Conservation (phyloP, 2,888 invertebrate genomes). For the Julus scandinavius region DNA sequence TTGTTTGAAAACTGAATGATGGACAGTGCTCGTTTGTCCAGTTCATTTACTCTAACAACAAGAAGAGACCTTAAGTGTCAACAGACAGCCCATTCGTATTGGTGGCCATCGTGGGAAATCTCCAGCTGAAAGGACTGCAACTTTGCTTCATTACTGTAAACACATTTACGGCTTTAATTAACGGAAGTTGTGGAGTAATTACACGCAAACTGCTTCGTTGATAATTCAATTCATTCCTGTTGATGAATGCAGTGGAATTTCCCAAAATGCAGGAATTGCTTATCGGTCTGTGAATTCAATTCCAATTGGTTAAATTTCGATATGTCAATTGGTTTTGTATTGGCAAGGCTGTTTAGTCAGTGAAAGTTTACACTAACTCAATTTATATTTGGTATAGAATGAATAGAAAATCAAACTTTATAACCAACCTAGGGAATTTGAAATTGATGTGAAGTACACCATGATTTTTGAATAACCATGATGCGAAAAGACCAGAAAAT, state of each 20-base stretch:
- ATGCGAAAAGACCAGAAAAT: too few relatives aligned
- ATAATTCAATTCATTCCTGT: background rate
- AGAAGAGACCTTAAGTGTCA: background rate
- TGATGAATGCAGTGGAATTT: background rate
- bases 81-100: background rate
- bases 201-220: background rate
- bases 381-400: too few relatives aligned
- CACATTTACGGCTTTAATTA: background rate
- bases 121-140: background rate
- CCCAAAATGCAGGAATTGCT: background rate
- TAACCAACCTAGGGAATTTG: too few relatives aligned
- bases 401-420: too few relatives aligned
- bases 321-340: background rate
- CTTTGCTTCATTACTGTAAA: background rate
- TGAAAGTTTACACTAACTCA: too few relatives aligned
- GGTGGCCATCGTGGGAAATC: background rate
- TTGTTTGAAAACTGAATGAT: background rate
- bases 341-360: too few relatives aligned
- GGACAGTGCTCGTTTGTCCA: background rate
- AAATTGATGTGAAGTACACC: too few relatives aligned
- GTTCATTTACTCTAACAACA: constrained; percentile 18
- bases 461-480: too few relatives aligned
- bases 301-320: background rate
- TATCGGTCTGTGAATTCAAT: background rate
- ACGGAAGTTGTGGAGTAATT: background rate